Conservation (phyloP, 64 coral and sea anemone genomes). For the Porites lutea region DNA sequence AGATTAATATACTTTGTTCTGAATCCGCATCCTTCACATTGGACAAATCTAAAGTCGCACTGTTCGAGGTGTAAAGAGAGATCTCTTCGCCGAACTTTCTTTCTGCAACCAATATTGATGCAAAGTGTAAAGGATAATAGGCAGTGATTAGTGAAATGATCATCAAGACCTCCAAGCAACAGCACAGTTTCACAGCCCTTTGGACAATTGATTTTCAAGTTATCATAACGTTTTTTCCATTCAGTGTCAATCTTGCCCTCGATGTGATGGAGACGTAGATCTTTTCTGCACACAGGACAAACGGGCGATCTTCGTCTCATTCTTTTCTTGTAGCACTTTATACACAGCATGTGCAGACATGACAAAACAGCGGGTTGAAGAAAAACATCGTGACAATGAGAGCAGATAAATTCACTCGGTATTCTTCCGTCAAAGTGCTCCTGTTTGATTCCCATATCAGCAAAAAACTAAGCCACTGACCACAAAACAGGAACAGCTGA, state of each 20-base stretch:
- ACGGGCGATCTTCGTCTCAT: slow-evolving; percentile 56
- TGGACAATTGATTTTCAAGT: slow-evolving; percentile 78
- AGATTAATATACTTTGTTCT: slow-evolving; percentile 81
- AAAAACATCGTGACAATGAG: slow-evolving; percentile 86
- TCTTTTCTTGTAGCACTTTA: slow-evolving; percentile 82
- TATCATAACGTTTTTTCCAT: slow-evolving; percentile 77
- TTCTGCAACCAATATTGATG: slow-evolving; percentile 78
- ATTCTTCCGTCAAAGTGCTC: slow-evolving; percentile 81
- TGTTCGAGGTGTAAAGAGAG: slow-evolving; percentile 41
- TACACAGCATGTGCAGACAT: slow-evolving; percentile 87
- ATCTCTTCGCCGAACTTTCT: slow-evolving; percentile 73
- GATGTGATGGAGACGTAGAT: slow-evolving; percentile 12
- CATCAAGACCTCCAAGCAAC: slow-evolving; percentile 51
- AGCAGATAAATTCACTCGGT: slow-evolving; percentile 76
- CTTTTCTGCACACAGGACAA: slow-evolving; percentile 80
- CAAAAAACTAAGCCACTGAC: background rate
- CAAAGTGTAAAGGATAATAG: slow-evolving; percentile 70
- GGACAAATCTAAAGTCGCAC: slow-evolving; percentile 80
- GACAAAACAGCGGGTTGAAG: slow-evolving; percentile 69
- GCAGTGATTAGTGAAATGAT: slow-evolving; percentile 70
- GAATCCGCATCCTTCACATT: slow-evolving; percentile 88
- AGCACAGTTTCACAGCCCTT: slow-evolving; percentile 83
- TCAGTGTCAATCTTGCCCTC: slow-evolving; percentile 44
- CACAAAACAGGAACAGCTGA: too few relatives aligned
- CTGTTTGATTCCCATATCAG: slow-evolving; percentile 79